Evolutionary conservation across 2,888 invertebrate species (phyloP).

Genomic region (Ametastegia equiseti): DNA sequence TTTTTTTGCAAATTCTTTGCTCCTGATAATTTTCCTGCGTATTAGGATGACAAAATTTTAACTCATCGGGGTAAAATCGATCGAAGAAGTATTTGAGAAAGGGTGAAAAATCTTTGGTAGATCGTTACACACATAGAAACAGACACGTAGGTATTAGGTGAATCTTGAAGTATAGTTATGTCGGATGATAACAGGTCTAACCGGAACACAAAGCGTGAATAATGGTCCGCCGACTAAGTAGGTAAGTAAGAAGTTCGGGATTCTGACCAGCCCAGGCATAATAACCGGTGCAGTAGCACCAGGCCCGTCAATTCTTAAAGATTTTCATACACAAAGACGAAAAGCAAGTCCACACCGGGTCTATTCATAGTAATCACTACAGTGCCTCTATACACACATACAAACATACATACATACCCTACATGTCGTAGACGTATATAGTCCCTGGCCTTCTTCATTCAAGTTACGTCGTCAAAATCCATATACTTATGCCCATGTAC

Average conservation of each 20-base stretch:
- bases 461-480: conserved; percentile 10
- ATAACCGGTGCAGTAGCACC: not conserved
- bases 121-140: too few species aligned
- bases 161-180: not conserved
- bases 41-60: too few species aligned
- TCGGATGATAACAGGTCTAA: not conserved
- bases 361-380: conserved; percentile 24
- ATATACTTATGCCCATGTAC: not conserved
- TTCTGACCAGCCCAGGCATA: not conserved
- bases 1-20: too few species aligned
- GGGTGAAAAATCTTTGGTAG: too few species aligned
- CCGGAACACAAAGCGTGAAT: not conserved
- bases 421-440: too few species aligned
- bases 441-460: conserved; percentile 18
- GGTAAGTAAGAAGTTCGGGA: conserved; percentile 19
- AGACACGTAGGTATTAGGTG: not conserved
- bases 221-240: not conserved
- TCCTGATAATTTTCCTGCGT: too few species aligned
- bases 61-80: too few species aligned
- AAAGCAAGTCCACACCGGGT: conserved; percentile 16
- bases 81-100: too few species aligned
- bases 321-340: not conserved
- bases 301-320: conserved; percentile 4
- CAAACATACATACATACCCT: too few species aligned
- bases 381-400: conserved; percentile 1